Evolutionary conservation across 2,113 vertebrate species (phyloP), one percentile per base, ranked within the genome.

Genomic region (Rhinoptilus africanus): DNA sequence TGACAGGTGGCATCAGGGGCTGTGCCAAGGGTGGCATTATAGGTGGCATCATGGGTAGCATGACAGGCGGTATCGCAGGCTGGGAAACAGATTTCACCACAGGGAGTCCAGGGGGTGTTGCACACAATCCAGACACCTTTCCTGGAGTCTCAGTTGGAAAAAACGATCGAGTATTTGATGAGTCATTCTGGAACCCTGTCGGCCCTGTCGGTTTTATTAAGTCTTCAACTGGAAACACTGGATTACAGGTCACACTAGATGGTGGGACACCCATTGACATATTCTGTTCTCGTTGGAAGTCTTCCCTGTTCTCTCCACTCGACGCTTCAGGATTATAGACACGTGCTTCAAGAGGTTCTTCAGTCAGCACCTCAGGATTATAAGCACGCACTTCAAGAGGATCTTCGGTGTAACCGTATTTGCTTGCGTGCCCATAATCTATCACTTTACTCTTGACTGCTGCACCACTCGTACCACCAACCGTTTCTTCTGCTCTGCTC

Each of bases 341-440:
- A 10, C 67, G 95, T 4, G 96, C 21, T 51, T 98, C 98, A 9
- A 97, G 78, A 6, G 98, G 97, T 6, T 98, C 96, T 88, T 98
- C 98, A 4, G 95, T 72, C 26, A 96, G 96, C 14, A 64, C 95
- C 14, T 99, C 96, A 47, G 84, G 86, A 71, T 88, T 81, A 73
- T 97, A 98, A 21, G 91, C 85, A 19, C 28, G 67, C 50, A 97
- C 96, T 74, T 98, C 98, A 16, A 98, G 82, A 4, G 98, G 98
- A 66, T 98, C 97, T 76, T 98, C 98, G 4, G 97, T 88, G 80
- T 98, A 98, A 8, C 97, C 98, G 16, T 98, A 99, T 94, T 99
- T 99, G n/a, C 99, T 98, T 26, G 98, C 98, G 69, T 99, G 99
- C 93, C 99, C 99, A 45, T 99, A 99, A 93, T 99, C 99, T 57